Evolutionary conservation across 2,113 vertebrate genomes (phyloP).

Genomic region (Pomatostomus ruficeps): DNA sequence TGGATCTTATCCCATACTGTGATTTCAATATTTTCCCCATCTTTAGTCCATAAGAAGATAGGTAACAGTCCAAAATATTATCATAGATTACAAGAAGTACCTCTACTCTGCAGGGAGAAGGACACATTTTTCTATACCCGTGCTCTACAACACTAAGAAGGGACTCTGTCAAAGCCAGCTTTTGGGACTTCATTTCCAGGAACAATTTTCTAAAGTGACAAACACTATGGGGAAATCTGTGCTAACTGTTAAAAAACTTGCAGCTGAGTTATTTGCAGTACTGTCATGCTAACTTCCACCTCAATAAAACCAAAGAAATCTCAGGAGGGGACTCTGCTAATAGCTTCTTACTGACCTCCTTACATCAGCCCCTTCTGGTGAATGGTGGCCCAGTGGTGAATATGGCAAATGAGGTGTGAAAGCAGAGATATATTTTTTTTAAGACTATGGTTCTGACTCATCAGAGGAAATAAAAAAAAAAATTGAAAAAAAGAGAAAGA

Average conservation of each 20-base stretch:
- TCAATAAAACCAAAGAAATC: slow-evolving; percentile 77
- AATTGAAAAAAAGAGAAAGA: neutral
- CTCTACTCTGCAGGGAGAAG: neutral
- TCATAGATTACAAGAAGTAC: slow-evolving; percentile 15
- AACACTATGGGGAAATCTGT: slow-evolving; percentile 82
- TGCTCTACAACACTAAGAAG: slow-evolving; percentile 59
- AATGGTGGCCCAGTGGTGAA: slow-evolving; percentile 71
- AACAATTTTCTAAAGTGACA: slow-evolving; percentile 79
- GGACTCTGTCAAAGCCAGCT: slow-evolving; percentile 54
- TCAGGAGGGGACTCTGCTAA: slow-evolving; percentile 76
- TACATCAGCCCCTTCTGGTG: slow-evolving; percentile 63
- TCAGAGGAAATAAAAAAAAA: neutral
- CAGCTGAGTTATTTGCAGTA: slow-evolving; percentile 77
- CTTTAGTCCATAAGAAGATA: neutral
- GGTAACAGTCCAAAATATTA: neutral
- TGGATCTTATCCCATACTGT: neutral
- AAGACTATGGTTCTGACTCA: neutral
- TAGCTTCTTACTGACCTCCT: slow-evolving; percentile 79
- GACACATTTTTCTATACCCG: slow-evolving; percentile 38
- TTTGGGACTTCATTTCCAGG: slow-evolving; percentile 74
- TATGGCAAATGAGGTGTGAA: slow-evolving; percentile 80
- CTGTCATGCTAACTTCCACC: slow-evolving; percentile 81
- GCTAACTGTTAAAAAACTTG: slow-evolving; percentile 72
- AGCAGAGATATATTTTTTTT: slow-evolving; percentile 61
- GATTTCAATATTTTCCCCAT: neutral